Evolutionary conservation across 1,140 invertebrate species (phyloP).

Genomic region (Scaptodrosophila lebanonensis): DNA sequence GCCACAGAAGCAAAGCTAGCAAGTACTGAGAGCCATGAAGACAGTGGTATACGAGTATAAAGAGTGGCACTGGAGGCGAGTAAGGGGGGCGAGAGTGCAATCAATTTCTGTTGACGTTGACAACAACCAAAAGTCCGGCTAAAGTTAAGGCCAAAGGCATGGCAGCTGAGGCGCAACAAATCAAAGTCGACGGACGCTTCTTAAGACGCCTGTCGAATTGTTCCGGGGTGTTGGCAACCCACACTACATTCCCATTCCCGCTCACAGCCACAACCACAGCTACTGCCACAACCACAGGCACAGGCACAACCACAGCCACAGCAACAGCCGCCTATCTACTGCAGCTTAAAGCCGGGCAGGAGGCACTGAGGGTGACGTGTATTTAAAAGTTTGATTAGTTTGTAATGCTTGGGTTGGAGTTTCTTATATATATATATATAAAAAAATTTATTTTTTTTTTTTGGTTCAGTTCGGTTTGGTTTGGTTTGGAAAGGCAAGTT

Average conservation of each 20-base stretch:
- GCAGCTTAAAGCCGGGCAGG: not conserved
- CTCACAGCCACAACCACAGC: constrained; percentile 24
- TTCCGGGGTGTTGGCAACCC: constrained; percentile 28
- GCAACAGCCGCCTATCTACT: not conserved
- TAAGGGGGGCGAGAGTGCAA: constrained; percentile 27
- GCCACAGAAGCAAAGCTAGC: constrained; percentile 63
- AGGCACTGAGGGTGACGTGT: constrained; percentile 62
- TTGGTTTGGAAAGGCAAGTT: too few species aligned
- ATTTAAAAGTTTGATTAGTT: constrained; percentile 76
- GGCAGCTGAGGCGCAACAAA: constrained; percentile 47
- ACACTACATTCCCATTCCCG: not conserved
- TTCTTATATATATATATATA: constrained; percentile 14
- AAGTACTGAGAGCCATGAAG: constrained; percentile 21
- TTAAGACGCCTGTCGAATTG: constrained; percentile 71
- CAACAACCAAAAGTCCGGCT: constrained; percentile 73
- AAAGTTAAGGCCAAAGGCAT: constrained; percentile 57
- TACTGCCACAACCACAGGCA: constrained; percentile 30
- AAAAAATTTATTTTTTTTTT: too few species aligned
- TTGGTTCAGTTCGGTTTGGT: too few species aligned
- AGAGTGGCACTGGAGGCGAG: not conserved
- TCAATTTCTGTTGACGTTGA: constrained; percentile 75
- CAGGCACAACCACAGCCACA: constrained; percentile 47
- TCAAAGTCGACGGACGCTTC: constrained; percentile 58
- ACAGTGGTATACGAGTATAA: not conserved
- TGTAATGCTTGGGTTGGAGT: constrained; percentile 62